Evolutionary conservation across 2,888 invertebrate species (phyloP), one percentile per base, ranked within the genome.

Genomic region (Automeris io): DNA sequence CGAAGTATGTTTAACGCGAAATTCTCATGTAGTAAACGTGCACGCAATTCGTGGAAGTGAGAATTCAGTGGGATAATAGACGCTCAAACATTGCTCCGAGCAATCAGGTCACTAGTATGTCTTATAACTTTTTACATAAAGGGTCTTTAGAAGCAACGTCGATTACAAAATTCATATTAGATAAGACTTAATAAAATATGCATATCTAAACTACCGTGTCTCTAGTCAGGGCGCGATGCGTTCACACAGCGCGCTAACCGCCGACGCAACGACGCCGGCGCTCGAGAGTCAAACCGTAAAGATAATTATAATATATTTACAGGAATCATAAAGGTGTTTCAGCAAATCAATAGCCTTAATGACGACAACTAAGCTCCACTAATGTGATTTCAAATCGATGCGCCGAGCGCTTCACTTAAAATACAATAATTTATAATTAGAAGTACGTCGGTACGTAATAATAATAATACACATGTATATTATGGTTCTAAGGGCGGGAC

Each of bases 41-140:
- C 83, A 80, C 78, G 73, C 70, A 77, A 81, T 74, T 72, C 73
- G 78, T 80, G 81, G 72, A 70, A 73, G 83, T 83, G 83, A 81
- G 74, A 80, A 79, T 81, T 80, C 79, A 79, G 80, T 79, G 80
- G 79, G 79, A 74, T 74, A 73, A 71, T 52, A 78, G 73, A 73
- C 72, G 70, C 71, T 70, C 68, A 68, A 62, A 74, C 74, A 78
- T 75, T 76, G 78, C 78, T 80, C 77, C 81, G 74, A 78, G 78
- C 76, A 77, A 80, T 85, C 85, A 86, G 85, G 85, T 86, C 85
- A 86, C 85, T 85, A 85, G 85, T 86, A 81, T 81, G 82, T 83
- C 79, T 83, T 82, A 78, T 67, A 72, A 68, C 75, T 85, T 80
- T 83, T 81, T 85, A 83, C 76, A 85, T 77, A 83, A 78, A 81